phyloP scores from a whole-genome alignment of 2,888 invertebrate species.

The Oscheius myriophilus region DNA sequence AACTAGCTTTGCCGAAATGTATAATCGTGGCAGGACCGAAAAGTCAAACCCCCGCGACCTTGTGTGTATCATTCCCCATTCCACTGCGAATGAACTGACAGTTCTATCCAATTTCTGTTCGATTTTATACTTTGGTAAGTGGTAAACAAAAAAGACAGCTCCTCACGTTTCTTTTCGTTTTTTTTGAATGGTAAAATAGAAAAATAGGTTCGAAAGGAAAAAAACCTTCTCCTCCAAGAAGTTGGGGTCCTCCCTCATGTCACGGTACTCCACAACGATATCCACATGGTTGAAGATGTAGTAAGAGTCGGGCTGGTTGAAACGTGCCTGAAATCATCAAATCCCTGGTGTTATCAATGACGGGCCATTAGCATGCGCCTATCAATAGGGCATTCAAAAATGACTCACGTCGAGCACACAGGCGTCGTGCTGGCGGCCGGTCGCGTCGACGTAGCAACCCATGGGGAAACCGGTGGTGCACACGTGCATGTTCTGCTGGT shows the following conservation, averaged over 20 bases:
- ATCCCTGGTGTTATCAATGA: too few relatives aligned
- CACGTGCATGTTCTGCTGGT: constrained; percentile 68
- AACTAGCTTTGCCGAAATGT: too few relatives aligned
- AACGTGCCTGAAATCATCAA: constrained; percentile 57
- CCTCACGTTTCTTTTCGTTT: too few relatives aligned
- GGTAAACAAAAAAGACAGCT: too few relatives aligned
- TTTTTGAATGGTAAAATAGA: too few relatives aligned
- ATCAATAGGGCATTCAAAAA: neutral
- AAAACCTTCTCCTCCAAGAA: constrained; percentile 76
- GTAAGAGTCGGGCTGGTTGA: constrained; percentile 78
- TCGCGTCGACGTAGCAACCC: constrained; percentile 86
- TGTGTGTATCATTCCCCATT: too few relatives aligned
- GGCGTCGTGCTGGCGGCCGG: constrained; percentile 74
- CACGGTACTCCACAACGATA: constrained; percentile 87
- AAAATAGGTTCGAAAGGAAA: neutral
- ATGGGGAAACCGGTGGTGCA: constrained; percentile 97
- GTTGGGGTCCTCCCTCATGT: constrained; percentile 83
- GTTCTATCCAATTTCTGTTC: too few relatives aligned
- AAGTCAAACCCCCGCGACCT: too few relatives aligned
- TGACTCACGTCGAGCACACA: constrained; percentile 73
- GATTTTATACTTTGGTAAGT: too few relatives aligned
- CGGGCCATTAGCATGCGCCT: neutral
- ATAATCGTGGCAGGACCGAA: too few relatives aligned
- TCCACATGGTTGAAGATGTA: constrained; percentile 98
- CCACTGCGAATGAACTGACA: too few relatives aligned